Conservation (phyloP, 2,888 invertebrate species). For the Eupsilia transversa region DNA sequence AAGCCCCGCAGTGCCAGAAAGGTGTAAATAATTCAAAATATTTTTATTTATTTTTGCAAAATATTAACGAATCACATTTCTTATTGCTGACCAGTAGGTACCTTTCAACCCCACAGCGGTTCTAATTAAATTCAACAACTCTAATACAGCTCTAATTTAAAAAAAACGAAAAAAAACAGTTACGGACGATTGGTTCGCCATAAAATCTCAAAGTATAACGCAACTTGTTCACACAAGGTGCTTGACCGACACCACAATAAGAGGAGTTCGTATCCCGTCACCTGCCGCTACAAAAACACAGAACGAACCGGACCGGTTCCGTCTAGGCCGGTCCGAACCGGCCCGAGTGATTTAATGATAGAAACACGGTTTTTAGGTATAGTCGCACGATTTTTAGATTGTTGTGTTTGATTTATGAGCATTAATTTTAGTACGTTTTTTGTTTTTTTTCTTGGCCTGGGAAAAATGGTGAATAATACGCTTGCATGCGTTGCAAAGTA, state of each 20-base stretch:
- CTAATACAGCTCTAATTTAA: conserved; percentile 24
- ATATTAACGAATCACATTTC: conserved; percentile 2
- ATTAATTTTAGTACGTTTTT: neutral
- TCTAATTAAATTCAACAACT: conserved; percentile 59
- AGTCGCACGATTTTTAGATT: conserved; percentile 69
- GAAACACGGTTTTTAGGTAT: conserved; percentile 79
- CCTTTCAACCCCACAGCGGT: neutral
- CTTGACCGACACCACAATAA: conserved; percentile 84
- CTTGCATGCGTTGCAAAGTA: neutral
- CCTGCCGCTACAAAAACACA: conserved; percentile 87
- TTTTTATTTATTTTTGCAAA: conserved; percentile 2
- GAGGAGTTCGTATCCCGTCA: conserved; percentile 84
- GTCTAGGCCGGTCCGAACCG: conserved; percentile 66
- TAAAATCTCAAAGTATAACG: conserved; percentile 70
- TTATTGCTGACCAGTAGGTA: conserved; percentile 4
- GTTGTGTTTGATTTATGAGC: conserved; percentile 48
- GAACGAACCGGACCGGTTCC: conserved; percentile 68
- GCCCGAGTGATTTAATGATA: conserved; percentile 83
- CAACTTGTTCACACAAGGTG: conserved; percentile 79
- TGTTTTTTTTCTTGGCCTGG: neutral
- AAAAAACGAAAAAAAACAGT: conserved; percentile 33
- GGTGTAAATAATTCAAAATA: neutral
- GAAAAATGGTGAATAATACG: neutral
- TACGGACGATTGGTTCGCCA: conserved; percentile 62
- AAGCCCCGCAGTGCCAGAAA: neutral